Evolutionary conservation across 2,888 invertebrate genomes (phyloP).

Genomic region (Camptogramma bilineatum): DNA sequence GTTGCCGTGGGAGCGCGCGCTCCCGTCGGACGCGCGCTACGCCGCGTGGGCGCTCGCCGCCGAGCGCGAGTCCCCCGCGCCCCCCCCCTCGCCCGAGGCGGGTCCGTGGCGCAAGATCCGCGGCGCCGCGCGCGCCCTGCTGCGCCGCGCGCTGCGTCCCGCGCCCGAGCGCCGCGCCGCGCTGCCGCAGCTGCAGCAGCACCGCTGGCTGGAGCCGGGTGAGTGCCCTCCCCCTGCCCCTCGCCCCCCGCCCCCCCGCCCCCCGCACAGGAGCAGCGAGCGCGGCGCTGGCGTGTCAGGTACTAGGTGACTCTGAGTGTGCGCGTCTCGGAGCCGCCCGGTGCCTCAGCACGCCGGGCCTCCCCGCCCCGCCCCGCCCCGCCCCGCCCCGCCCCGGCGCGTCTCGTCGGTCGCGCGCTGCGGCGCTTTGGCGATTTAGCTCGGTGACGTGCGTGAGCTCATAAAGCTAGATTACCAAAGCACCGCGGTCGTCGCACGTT

Average conservation of each 20-base stretch:
- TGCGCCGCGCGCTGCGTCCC: slow-evolving; percentile 90
- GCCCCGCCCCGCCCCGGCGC: slow-evolving; percentile 16
- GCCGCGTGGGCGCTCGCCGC: slow-evolving; percentile 86
- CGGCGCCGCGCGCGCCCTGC: slow-evolving; percentile 90
- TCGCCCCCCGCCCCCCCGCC: slow-evolving; percentile 16
- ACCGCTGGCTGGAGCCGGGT: slow-evolving; percentile 69
- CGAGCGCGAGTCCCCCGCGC: slow-evolving; percentile 53
- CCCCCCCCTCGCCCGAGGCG: slow-evolving; percentile 57
- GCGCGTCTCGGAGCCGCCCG: slow-evolving; percentile 82
- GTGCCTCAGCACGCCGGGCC: slow-evolving; percentile 76
- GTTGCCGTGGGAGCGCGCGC: slow-evolving; percentile 97
- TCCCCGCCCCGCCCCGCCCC: slow-evolving; percentile 65
- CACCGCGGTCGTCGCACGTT: slow-evolving; percentile 80
- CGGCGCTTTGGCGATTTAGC: slow-evolving; percentile 96
- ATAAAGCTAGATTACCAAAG: slow-evolving; percentile 99
- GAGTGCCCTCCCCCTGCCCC: slow-evolving; percentile 13
- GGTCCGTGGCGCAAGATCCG: slow-evolving; percentile 72
- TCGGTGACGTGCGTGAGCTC: slow-evolving; percentile 91
- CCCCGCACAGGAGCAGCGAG: slow-evolving; percentile 29
- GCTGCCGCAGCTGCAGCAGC: slow-evolving; percentile 88
- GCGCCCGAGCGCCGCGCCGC: slow-evolving; percentile 88
- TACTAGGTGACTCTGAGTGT: slow-evolving; percentile 95
- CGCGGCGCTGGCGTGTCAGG: slow-evolving; percentile 86
- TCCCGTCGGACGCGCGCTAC: slow-evolving; percentile 89
- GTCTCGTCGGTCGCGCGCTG: slow-evolving; percentile 60